These are phyloP conservation scores for Eudasyphora cyanicolor DNA, from an alignment of 2,888 invertebrate species.

Conservation along the genomic window DNA sequence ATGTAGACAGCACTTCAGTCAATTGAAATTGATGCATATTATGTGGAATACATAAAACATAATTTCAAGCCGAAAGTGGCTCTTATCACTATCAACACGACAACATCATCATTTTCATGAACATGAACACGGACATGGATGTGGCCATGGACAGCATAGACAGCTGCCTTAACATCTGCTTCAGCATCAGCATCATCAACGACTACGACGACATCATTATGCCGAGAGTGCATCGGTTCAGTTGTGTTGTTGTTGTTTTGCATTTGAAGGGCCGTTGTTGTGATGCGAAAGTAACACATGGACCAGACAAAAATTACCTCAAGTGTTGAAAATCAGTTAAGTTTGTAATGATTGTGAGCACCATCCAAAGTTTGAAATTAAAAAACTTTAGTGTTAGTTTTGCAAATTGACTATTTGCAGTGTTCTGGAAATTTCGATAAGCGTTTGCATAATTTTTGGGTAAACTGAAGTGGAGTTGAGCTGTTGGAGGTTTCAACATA, in stretches of 20 bases:
- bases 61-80: constrained; percentile 68
- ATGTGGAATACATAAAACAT: constrained; percentile 47
- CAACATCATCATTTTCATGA: constrained; percentile 22
- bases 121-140: constrained; percentile 32
- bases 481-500: too few relatives aligned
- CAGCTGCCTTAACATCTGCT: constrained; percentile 16
- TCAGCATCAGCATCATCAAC: constrained; percentile 31
- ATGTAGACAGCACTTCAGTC: constrained; percentile 66
- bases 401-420: too few relatives aligned
- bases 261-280: not conserved
- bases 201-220: constrained; percentile 22
- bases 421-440: too few relatives aligned
- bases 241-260: constrained; percentile 25
- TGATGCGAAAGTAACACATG: constrained; percentile 31
- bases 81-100: constrained; percentile 44
- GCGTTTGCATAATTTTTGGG: too few relatives aligned
- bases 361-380: not conserved
- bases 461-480: too few relatives aligned
- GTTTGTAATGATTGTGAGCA: not conserved
- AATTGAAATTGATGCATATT: constrained; percentile 74
- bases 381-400: too few relatives aligned
- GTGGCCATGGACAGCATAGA: not conserved
- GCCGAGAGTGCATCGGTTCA: too few relatives aligned
- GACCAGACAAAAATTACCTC: constrained; percentile 48
- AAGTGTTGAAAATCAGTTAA: constrained; percentile 46